phyloP scores from a whole-genome alignment of 2,797 vertebrate genomes.

The Neoniphon sammara region DNA sequence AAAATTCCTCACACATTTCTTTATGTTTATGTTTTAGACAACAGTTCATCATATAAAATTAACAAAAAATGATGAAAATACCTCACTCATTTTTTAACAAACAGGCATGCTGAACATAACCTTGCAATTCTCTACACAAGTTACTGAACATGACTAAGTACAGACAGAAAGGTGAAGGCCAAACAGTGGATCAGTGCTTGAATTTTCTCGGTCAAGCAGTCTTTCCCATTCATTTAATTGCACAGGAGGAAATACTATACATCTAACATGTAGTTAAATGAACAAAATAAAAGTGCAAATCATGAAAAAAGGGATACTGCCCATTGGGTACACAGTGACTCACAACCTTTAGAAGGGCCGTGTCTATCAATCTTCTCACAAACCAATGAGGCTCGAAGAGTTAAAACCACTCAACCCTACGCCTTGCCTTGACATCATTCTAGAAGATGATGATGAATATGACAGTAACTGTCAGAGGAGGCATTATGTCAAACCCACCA shows the following conservation, averaged over 20 bases:
- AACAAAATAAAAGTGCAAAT: too few species aligned
- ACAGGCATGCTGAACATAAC: background rate
- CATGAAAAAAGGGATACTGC: background rate
- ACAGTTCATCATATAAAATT: too few species aligned
- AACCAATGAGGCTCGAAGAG: slow-evolving; percentile 10
- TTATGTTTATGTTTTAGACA: too few species aligned
- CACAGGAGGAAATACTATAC: too few species aligned
- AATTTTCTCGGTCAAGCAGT: too few species aligned
- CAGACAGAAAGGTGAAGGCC: background rate
- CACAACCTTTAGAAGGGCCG: slow-evolving; percentile 9
- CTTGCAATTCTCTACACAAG: background rate
- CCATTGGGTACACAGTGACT: slow-evolving; percentile 7
- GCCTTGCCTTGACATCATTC: background rate
- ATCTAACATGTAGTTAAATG: too few species aligned
- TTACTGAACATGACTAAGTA: background rate
- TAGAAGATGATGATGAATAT: background rate
- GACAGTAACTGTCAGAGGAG: background rate
- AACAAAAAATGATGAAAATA: too few species aligned
- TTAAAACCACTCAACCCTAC: slow-evolving; percentile 1
- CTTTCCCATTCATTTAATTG: too few species aligned
- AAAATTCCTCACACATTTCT: too few species aligned
- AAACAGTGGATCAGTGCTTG: too few species aligned
- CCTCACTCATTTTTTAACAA: too few species aligned
- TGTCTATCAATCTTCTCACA: slow-evolving; percentile 8
- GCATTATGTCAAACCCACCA: background rate